phyloP scores from a whole-genome alignment of 2,797 vertebrate species.

The Sphaeramia orbicularis region DNA sequence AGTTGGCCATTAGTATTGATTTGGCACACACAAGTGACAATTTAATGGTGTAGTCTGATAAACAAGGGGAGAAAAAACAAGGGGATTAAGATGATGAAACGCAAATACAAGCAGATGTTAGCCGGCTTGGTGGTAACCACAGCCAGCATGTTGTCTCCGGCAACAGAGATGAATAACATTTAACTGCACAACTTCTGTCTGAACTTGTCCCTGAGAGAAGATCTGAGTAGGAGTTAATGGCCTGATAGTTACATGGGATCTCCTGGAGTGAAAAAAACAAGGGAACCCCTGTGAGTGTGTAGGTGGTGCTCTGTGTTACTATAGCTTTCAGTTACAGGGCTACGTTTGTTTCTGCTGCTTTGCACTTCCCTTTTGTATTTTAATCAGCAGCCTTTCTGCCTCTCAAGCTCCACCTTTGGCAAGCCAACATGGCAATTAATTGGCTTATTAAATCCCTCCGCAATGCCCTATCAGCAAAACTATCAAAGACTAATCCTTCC shows the following conservation, averaged over 20 bases:
- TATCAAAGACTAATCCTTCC: slow-evolving; percentile 80
- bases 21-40: slow-evolving; percentile 7
- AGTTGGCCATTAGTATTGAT: slow-evolving; percentile 14
- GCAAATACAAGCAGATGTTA: slow-evolving; percentile 31
- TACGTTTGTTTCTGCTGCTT: slow-evolving; percentile 58
- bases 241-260: slow-evolving; percentile 27
- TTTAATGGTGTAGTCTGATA: slow-evolving; percentile 6
- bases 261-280: slow-evolving; percentile 33
- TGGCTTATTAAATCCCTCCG: slow-evolving; percentile 80
- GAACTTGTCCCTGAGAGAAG: slow-evolving; percentile 17
- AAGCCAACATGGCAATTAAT: slow-evolving; percentile 80
- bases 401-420: slow-evolving; percentile 74
- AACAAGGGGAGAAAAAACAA: neutral
- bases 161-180: slow-evolving; percentile 23
- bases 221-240: slow-evolving; percentile 15
- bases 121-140: slow-evolving; percentile 16
- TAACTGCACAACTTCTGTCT: slow-evolving; percentile 14
- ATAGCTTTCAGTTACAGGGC: slow-evolving; percentile 46
- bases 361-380: slow-evolving; percentile 69
- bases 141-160: slow-evolving; percentile 10
- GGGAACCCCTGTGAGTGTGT: slow-evolving; percentile 36
- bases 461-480: slow-evolving; percentile 81
- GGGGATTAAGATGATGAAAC: slow-evolving; percentile 32
- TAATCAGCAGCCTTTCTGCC: slow-evolving; percentile 62
- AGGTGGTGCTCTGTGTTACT: slow-evolving; percentile 15